Base-by-base conservation (phyloP, 2,888 invertebrate genomes). In the Mantis religiosa region DNA sequence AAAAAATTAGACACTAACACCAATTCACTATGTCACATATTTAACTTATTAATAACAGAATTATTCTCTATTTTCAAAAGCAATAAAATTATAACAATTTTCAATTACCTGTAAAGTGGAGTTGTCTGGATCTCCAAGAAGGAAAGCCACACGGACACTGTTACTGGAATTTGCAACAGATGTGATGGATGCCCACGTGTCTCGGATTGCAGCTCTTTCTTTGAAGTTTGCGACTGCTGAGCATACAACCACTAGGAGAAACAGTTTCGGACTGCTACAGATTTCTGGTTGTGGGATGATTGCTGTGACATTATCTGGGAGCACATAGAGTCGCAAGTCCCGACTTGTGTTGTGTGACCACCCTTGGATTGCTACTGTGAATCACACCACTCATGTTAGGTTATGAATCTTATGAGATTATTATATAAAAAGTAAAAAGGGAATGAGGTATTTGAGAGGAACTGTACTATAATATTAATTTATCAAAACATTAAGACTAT, bases 321-420 rank as follows among this genome's bases (percentile, higher is more conserved):
- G 94, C 30, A 97, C 95, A 92, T 97, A 97, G 89, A 95, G 94
- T 91, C 95, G 95, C 30, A 96, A 95, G 92, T 97, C 96, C 85
- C 97, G 94, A 34, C 96, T 96, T 1, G 96, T 96, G 91, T 97
- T 96, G 87, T 94, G 94, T n/a, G 96, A 94, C 97, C 97, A 97
- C 84, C 97, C 97, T 90, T 94, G 89, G 82, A 90, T 89, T 41
- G 54, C 87, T 12, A 87, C 90, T 89, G 83, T n/a, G 86, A 85
- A 28, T 27, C 85, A 83, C 25, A 71, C 54, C 20, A 71, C 25
- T 71, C 25, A 20, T 71, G 20, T 71, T 71, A 71, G 54, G 6
- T 71, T 20, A 20, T 71, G 25, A 71, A 71, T 25, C 6, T 71
- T 71, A 71, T 25, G 25, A 20, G 20, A 4, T 71, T 71, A 20